Base-by-base conservation (phyloP, 2,113 vertebrate genomes). In the Oreocharis arfaki region DNA sequence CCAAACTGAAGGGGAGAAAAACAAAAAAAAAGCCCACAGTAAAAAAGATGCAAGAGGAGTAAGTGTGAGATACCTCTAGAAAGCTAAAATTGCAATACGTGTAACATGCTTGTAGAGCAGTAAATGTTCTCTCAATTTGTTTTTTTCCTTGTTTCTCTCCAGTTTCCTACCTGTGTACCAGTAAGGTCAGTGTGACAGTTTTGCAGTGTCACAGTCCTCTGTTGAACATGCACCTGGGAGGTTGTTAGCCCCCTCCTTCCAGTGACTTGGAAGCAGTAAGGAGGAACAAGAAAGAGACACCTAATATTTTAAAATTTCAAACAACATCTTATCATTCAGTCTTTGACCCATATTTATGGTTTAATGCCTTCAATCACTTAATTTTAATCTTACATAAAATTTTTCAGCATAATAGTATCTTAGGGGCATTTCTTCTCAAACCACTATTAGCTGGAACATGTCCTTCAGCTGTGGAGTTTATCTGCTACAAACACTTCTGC, bases 401-500 rank as follows among this genome's bases (percentile, higher is more conserved):
- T 91, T 94, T 96, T 70, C 69, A 78, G 60, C 49, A 39, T 93
- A 93, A 65, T 85, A 55, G 69, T 95, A 52, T 93, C 93, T 95
- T 85, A 23, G 52, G 82, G 95, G 93, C 78, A 87, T 93, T 97
- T 94, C 32, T 93, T 91, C 86, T 94, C 81, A 93, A 91, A 74
- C 71, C 55, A 42, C 32, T 74, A 83, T 96, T 95, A 95, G n/a
- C 86, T 56, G 23, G 95, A 97, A 95, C 67, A 33, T 77, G 73
- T 83, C 82, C 89, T 88, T 95, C 87, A 92, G 94, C 84, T 74
- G 76, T 74, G 50, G 78, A 91, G 77, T 97, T 97, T 97, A 97
- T 97, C 97, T 92, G 73, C 89, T 86, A 61, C 13, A 87, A 97
- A 96, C 97, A 97, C 89, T 94, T 93, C 94, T 91, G 90, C 93